These are phyloP conservation scores for Pharmacophagus antenor DNA, from an alignment of 2,888 invertebrate genomes.

Conservation along the genomic window DNA sequence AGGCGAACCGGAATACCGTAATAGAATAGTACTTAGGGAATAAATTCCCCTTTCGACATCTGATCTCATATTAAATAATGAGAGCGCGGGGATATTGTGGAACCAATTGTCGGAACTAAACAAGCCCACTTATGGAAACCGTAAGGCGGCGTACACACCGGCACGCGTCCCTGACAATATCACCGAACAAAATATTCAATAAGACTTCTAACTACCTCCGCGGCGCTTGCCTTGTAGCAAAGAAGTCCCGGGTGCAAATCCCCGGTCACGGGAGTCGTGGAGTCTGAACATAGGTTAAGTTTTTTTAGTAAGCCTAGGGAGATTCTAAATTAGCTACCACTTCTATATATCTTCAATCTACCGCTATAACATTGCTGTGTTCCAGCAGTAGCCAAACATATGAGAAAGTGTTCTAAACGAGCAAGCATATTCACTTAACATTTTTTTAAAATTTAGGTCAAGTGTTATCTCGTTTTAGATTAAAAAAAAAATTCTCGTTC, in stretches of 20 bases:
- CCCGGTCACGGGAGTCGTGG: too few species aligned
- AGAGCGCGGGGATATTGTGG: constrained; percentile 47
- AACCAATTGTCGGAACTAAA: constrained; percentile 62
- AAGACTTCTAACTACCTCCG: too few species aligned
- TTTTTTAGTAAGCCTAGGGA: too few species aligned
- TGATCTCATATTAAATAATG: constrained; percentile 69
- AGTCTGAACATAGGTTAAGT: too few species aligned
- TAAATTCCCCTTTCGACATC: constrained; percentile 37
- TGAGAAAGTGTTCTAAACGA: too few species aligned
- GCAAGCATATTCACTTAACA: neutral
- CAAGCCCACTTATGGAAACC: constrained; percentile 57
- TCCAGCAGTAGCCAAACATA: too few species aligned
- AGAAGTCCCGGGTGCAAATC: too few species aligned
- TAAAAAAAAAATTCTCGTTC: too few species aligned
- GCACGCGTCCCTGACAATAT: neutral
- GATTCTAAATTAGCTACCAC: too few species aligned
- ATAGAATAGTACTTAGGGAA: constrained; percentile 36
- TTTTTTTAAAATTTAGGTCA: neutral
- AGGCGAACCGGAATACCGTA: constrained; percentile 28
- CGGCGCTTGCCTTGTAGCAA: too few species aligned
- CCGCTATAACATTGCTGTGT: too few species aligned
- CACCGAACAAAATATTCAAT: neutral
- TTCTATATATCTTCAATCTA: too few species aligned
- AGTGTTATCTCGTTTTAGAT: neutral
- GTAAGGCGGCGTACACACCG: constrained; percentile 36